Conservation (phyloP, 1,140 invertebrate genomes). For the Atopsyche davidsoni region DNA sequence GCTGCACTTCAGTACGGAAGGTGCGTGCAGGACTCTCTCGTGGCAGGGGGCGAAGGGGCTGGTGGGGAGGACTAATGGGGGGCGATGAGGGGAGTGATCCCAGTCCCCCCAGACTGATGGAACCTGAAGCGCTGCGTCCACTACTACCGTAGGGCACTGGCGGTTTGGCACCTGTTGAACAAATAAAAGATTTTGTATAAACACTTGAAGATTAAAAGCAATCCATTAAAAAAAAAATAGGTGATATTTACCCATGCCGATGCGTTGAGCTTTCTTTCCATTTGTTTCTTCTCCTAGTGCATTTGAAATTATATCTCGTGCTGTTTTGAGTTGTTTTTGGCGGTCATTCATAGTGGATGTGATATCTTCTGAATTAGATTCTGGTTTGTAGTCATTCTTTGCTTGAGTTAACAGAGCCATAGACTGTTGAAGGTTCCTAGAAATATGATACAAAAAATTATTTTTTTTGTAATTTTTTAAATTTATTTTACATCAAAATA, state of each 20-base stretch:
- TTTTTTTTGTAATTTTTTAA: not conserved
- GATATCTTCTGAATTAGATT: slow-evolving; percentile 33
- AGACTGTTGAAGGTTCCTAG: slow-evolving; percentile 42
- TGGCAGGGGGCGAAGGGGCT: slow-evolving; percentile 29
- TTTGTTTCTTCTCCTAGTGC: slow-evolving; percentile 39
- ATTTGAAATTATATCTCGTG: slow-evolving; percentile 53
- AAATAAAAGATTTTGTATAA: not conserved
- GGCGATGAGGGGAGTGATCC: slow-evolving; percentile 24
- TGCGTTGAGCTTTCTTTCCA: slow-evolving; percentile 34
- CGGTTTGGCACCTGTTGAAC: slow-evolving; percentile 47
- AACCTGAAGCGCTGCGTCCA: slow-evolving; percentile 47
- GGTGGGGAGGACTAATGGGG: slow-evolving; percentile 25
- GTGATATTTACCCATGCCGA: slow-evolving; percentile 26
- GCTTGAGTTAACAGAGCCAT: slow-evolving; percentile 42
- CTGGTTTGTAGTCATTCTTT: slow-evolving; percentile 37
- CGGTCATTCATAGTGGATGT: slow-evolving; percentile 37
- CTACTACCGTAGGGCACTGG: slow-evolving; percentile 51
- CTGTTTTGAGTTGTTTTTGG: slow-evolving; percentile 49
- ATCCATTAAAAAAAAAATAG: slow-evolving; percentile 1
- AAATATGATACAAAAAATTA: slow-evolving; percentile 2
- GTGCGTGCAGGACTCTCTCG: slow-evolving; percentile 33
- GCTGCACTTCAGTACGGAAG: slow-evolving; percentile 45
- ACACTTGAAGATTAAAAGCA: not conserved
- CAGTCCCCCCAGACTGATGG: slow-evolving; percentile 42
- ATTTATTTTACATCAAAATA: not conserved